A percentile compares a stretch with the other conserved stretches of the same genome.
Conservation (phyloP, 2,113 vertebrate species). For the Vicugna pacos region DNA sequence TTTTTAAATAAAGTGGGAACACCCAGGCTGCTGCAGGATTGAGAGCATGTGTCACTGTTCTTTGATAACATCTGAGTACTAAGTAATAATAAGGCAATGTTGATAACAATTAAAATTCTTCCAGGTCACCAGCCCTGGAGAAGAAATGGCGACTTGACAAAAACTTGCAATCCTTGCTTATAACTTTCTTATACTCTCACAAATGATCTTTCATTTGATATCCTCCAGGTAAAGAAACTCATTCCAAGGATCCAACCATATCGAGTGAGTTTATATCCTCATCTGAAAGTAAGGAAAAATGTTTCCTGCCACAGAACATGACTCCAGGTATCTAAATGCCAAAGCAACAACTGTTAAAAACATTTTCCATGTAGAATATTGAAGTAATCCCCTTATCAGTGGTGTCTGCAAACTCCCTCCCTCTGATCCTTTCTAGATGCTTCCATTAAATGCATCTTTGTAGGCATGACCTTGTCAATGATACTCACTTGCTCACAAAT, state of each 20-base stretch:
- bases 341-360: background rate
- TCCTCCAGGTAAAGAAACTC: constrained; percentile 84
- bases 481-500: background rate
- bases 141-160: background rate
- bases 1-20: background rate
- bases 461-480: background rate
- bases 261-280: constrained; percentile 63
- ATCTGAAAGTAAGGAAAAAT: constrained; percentile 80
- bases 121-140: background rate
- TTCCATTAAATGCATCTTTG: background rate
- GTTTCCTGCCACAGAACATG: constrained; percentile 79
- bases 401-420: background rate
- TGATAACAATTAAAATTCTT: background rate
- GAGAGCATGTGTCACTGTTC: background rate
- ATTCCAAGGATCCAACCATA: constrained; percentile 71
- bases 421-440: background rate
- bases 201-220: constrained; percentile 15
- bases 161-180: background rate
- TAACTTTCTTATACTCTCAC: background rate
- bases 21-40: background rate
- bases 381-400: background rate
- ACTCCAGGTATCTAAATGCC: constrained; percentile 79
- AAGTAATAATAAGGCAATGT: background rate
- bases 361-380: background rate
- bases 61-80: background rate